A percentile compares a stretch with the other conserved stretches of the same genome.
Conservation (phyloP, 30 jellyfish, hydroid and myxozoan species). For the Cassiopea andromeda region DNA sequence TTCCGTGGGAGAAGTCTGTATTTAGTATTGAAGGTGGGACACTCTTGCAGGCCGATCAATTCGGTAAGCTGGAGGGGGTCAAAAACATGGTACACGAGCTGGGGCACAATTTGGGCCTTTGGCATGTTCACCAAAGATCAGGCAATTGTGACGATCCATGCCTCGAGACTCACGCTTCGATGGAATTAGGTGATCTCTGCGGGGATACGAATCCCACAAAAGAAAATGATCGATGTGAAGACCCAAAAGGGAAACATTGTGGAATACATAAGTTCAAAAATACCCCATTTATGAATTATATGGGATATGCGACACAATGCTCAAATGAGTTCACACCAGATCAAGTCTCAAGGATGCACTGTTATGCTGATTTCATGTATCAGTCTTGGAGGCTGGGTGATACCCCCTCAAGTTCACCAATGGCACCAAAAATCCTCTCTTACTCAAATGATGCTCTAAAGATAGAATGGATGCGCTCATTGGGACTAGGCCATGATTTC, state of each 20-base stretch:
- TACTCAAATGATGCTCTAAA: constrained; percentile 18
- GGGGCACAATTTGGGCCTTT: constrained; percentile 89
- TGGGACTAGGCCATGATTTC: constrained; percentile 67
- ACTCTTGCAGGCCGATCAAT: constrained; percentile 52
- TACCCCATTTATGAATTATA: constrained; percentile 80
- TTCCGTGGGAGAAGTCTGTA: constrained; percentile 82
- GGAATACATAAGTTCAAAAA: constrained; percentile 47
- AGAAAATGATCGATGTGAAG: constrained; percentile 57
- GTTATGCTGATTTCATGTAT: constrained; percentile 75
- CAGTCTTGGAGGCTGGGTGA: constrained; percentile 60
- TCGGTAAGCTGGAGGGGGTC: constrained; percentile 56
- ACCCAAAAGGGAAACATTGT: constrained; percentile 28
- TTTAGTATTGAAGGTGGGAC: constrained; percentile 82
- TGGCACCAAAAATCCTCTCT: constrained; percentile 77
- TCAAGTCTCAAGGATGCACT: constrained; percentile 96
- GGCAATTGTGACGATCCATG: constrained; percentile 79
- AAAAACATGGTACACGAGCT: constrained; percentile 81
- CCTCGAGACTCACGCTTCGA: constrained; percentile 83
- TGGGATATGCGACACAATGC: constrained; percentile 86
- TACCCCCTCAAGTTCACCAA: constrained; percentile 83
- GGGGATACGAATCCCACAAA: constrained; percentile 93
- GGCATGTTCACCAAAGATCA: constrained; percentile 85
- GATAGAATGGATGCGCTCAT: constrained; percentile 84
- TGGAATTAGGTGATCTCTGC: constrained; percentile 91
- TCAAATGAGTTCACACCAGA: constrained; percentile 82